Base-by-base conservation (phyloP, 2,113 vertebrate genomes). In the Atrichornis clamosus region DNA sequence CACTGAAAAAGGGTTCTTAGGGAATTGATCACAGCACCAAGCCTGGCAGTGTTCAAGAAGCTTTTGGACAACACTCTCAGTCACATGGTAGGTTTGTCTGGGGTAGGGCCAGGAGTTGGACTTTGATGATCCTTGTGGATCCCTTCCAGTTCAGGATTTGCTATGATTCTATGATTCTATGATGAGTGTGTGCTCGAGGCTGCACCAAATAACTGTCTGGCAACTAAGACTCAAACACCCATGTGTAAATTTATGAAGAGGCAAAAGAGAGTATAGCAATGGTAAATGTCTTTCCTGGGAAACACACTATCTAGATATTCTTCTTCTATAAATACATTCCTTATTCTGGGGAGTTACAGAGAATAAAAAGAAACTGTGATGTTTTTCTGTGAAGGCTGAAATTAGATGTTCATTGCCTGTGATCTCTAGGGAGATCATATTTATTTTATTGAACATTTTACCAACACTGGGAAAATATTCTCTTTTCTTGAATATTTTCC, bases 381-480 rank as follows among this genome's bases (percentile, higher is more conserved):
- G 67, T 17, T 49, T 93, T 91, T 46, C 63, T 80, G 52, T 74
- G 73, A 33, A 77, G 39, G 56, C 62, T 72, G 49, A 84, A 88
- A 88, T 92, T 73, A 95, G 67, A 72, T 76, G 70, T 92, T 72
- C 41, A n/a, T 41, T 82, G 24, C 41, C 39, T 19, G 4, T 63
- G 47, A 64, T 62, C 88, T 87, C 85, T 39, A 59, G 69, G 72
- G 94, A 95, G 49, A 75, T 94, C 16, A n/a, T 68, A 89, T 87
- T 96, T 87, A 92, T 94, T 94, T 92, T 75, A 77, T 55, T 86
- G 65, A 92, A 87, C 44, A 47, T 95, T 74, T 94, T 65, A 85
- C 74, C 77, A 84, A 75, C 50, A 87, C 63, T 90, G 80, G 85
- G 69, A 89, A 95, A 95, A 95, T 74, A 67, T 17, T 75, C 18